These are phyloP conservation scores for Phrynosoma platyrhinos DNA, from an alignment of 2,113 vertebrate species.

Conservation along the genomic window DNA sequence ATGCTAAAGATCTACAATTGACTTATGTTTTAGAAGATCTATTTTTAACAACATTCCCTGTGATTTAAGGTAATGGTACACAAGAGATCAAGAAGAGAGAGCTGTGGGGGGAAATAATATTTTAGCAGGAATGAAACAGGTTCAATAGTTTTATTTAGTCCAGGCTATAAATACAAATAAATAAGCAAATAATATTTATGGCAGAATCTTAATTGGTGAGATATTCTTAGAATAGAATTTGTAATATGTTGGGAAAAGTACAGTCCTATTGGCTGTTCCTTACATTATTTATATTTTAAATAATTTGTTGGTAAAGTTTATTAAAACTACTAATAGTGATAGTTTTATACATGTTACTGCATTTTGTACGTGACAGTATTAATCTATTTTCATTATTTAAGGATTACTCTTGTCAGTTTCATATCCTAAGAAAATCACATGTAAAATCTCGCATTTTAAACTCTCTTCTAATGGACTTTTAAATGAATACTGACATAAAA, in stretches of 20 bases:
- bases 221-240: slow-evolving; percentile 56
- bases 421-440: slow-evolving; percentile 55
- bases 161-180: slow-evolving; percentile 65
- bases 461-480: slow-evolving; percentile 50
- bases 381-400: slow-evolving; percentile 60
- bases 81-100: slow-evolving; percentile 68
- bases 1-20: slow-evolving; percentile 75
- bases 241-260: slow-evolving; percentile 38
- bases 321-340: slow-evolving; percentile 58
- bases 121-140: slow-evolving; percentile 72
- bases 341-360: slow-evolving; percentile 46
- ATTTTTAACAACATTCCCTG: slow-evolving; percentile 71
- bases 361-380: slow-evolving; percentile 61
- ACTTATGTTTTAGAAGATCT: slow-evolving; percentile 71
- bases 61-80: slow-evolving; percentile 75
- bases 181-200: slow-evolving; percentile 50
- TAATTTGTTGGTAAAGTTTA: slow-evolving; percentile 35
- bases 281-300: slow-evolving; percentile 34
- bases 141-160: slow-evolving; percentile 75
- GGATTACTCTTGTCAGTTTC: slow-evolving; percentile 43
- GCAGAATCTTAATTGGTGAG: slow-evolving; percentile 59
- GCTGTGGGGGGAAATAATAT: slow-evolving; percentile 60
- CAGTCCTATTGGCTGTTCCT: slow-evolving; percentile 42
- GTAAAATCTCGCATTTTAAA: slow-evolving; percentile 51
- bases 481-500: slow-evolving; percentile 54